Conservation (phyloP, 37 sponge, comb jelly and placozoan genomes). For the Bolinopsis microptera region DNA sequence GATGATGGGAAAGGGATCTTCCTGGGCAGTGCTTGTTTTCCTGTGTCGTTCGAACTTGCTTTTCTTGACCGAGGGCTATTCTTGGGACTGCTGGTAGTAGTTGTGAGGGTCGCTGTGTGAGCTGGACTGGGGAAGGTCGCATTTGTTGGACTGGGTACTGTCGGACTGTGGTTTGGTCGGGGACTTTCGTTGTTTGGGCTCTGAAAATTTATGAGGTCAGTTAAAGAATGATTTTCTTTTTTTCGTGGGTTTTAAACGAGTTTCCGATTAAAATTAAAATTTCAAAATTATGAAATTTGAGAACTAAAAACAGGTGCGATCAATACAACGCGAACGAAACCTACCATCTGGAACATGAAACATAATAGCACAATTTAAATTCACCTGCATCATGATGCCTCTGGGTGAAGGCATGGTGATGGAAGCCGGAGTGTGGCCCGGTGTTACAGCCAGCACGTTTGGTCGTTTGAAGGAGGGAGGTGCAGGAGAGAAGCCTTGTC, state of each 20-base stretch:
- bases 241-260: not conserved
- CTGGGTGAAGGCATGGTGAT: slow-evolving; percentile 62
- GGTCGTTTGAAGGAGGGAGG: slow-evolving; percentile 57
- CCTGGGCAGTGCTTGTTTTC: not conserved
- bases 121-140: slow-evolving; percentile 60
- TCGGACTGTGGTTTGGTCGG: slow-evolving; percentile 54
- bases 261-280: no score
- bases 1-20: slow-evolving; percentile 32
- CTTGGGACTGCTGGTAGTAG: slow-evolving; percentile 11
- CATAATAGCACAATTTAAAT: no score
- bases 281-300: no score
- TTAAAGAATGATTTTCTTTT: not conserved
- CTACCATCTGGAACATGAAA: no score
- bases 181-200: slow-evolving; percentile 61
- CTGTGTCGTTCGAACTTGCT: slow-evolving; percentile 16
- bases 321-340: no score
- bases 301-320: no score
- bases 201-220: slow-evolving; percentile 4
- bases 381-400: slow-evolving; percentile 66
- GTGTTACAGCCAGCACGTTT: slow-evolving; percentile 41
- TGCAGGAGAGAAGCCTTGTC: slow-evolving; percentile 63
- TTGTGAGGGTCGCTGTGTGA: not conserved
- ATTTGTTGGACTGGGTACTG: slow-evolving; percentile 1
- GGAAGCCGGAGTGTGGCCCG: slow-evolving; percentile 29
- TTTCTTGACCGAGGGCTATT: slow-evolving; percentile 32